phyloP scores from a whole-genome alignment of 1,140 invertebrate species.

The Marisa cornuarietis region DNA sequence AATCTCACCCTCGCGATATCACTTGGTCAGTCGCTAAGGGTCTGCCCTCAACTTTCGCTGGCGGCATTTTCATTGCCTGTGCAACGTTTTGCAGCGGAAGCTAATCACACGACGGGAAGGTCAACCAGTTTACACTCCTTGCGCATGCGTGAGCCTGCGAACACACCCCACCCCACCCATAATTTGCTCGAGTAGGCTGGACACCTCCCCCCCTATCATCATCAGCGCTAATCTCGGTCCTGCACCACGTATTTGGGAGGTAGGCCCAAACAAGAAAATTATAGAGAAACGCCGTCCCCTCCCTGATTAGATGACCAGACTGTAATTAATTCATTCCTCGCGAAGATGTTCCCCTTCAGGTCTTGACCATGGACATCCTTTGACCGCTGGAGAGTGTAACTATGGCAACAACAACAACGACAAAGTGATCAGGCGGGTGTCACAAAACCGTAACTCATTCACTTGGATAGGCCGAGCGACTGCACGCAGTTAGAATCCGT shows the following conservation, averaged over 20 bases:
- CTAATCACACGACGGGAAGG: too few relatives aligned
- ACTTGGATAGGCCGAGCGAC: too few relatives aligned
- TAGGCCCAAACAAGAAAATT: neutral
- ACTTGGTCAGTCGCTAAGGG: too few relatives aligned
- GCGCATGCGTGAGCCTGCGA: too few relatives aligned
- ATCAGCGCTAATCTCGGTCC: neutral
- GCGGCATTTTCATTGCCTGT: too few relatives aligned
- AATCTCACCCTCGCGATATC: too few relatives aligned
- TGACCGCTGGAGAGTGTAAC: neutral
- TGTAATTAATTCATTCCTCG: neutral
- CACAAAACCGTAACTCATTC: neutral
- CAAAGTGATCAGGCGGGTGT: constrained; percentile 1
- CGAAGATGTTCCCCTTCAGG: neutral
- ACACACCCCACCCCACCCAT: neutral
- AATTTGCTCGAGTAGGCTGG: neutral
- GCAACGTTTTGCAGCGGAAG: too few relatives aligned
- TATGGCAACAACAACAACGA: neutral
- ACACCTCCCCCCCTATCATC: too few relatives aligned
- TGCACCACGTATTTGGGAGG: neutral
- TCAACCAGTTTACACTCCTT: too few relatives aligned
- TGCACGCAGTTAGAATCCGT: too few relatives aligned
- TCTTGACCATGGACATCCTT: neutral
- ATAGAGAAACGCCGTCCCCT: neutral
- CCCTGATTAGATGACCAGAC: neutral
- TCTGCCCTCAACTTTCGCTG: too few relatives aligned